Percentiles rank a stretch among this genome's conserved stretches.
Conservation (phyloP, 2,888 invertebrate genomes). For the Cataglyphis rosenhaueri region DNA sequence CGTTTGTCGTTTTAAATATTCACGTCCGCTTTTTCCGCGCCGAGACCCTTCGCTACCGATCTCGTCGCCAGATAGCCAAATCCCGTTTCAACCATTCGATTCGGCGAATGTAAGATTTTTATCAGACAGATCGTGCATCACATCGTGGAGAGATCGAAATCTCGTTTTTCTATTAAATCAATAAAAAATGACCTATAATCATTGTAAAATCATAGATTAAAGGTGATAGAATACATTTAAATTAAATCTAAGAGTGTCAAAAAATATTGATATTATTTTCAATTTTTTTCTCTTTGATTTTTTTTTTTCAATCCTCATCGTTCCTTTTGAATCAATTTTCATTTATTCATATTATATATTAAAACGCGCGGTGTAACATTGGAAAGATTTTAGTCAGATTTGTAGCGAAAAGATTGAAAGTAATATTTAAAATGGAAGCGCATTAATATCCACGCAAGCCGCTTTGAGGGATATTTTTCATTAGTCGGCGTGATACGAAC, state of each 20-base stretch:
- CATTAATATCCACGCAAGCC: constrained; percentile 40
- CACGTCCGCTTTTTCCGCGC: constrained; percentile 51
- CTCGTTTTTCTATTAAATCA: background rate
- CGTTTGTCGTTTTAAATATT: constrained; percentile 63
- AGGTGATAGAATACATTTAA: background rate
- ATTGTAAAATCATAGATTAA: background rate
- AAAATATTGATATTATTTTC: constrained; percentile 13
- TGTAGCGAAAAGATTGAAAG: constrained; percentile 10
- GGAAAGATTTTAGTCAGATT: background rate
- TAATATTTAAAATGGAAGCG: constrained; percentile 41
- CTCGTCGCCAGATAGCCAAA: constrained; percentile 43
- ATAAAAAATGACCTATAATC: background rate
- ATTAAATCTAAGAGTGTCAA: background rate
- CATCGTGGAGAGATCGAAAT: background rate
- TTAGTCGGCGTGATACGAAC: constrained; percentile 33
- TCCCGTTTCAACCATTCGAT: constrained; percentile 20
- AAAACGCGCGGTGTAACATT: background rate
- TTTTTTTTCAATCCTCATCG: background rate
- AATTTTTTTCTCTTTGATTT: background rate
- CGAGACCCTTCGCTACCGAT: constrained; percentile 20
- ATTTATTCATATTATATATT: constrained; percentile 3
- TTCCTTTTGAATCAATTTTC: background rate
- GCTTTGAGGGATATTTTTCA: constrained; percentile 54
- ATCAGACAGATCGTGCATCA: background rate
- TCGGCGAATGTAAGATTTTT: constrained; percentile 24